These are phyloP conservation scores for Notolepis coatsorum DNA, from an alignment of 2,797 vertebrate genomes.

Conservation along the genomic window DNA sequence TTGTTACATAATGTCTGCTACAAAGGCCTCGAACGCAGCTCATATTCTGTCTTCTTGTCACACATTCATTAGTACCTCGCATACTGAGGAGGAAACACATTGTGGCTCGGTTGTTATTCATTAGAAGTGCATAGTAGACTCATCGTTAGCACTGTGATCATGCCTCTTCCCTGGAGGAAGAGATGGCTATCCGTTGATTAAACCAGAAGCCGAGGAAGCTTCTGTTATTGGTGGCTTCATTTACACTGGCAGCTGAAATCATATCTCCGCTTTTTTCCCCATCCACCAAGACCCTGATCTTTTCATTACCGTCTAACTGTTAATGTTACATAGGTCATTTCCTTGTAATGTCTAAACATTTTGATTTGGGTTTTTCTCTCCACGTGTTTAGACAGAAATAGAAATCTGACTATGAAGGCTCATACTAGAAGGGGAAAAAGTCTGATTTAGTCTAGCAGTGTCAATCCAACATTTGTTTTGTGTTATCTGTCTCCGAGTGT, in stretches of 20 bases:
- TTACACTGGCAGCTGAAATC: neutral
- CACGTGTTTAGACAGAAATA: too few species aligned
- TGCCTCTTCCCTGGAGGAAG: constrained; percentile 9
- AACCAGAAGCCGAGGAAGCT: neutral
- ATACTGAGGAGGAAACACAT: constrained; percentile 18
- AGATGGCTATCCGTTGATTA: constrained; percentile 22
- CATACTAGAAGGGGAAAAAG: too few species aligned
- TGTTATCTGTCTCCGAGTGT: too few species aligned
- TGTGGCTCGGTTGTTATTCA: constrained; percentile 31
- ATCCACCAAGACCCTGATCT: too few species aligned
- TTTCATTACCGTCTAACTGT: too few species aligned
- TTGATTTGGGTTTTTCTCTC: too few species aligned
- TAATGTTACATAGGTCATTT: too few species aligned
- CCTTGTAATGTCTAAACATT: too few species aligned
- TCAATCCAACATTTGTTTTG: too few species aligned
- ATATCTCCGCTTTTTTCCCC: too few species aligned
- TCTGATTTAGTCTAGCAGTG: too few species aligned
- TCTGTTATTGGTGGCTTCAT: constrained; percentile 5
- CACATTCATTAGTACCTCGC: constrained; percentile 29
- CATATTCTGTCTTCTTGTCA: constrained; percentile 2
- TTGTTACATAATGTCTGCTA: constrained; percentile 36
- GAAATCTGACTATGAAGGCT: too few species aligned
- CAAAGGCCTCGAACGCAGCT: constrained; percentile 6
- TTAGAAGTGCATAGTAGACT: constrained; percentile 2
- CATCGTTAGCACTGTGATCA: constrained; percentile 17